Evolutionary conservation across 2,888 invertebrate species (phyloP).

Genomic region (Geophilus truncorum): DNA sequence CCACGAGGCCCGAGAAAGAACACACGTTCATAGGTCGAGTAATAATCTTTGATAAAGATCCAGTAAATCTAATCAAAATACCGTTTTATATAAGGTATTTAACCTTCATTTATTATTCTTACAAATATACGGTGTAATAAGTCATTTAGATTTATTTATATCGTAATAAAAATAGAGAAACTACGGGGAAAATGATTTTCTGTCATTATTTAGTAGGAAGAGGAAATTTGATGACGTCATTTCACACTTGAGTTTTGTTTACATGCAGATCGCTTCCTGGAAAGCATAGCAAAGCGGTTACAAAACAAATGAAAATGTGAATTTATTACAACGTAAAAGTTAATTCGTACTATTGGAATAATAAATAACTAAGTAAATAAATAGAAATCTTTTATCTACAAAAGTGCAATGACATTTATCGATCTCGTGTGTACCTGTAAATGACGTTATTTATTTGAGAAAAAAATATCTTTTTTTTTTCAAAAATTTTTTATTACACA

Average conservation of each 20-base stretch:
- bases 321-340: neutral
- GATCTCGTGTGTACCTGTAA: neutral
- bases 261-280: neutral
- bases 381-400: neutral
- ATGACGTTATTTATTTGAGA: neutral
- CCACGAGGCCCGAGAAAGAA: neutral
- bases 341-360: too few relatives aligned
- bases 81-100: neutral
- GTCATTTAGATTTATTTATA: too few relatives aligned
- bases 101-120: neutral
- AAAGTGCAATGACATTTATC: constrained; percentile 14
- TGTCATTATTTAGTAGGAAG: too few relatives aligned
- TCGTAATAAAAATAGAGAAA: too few relatives aligned
- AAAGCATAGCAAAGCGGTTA: neutral
- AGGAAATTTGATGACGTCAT: neutral
- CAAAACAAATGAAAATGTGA: neutral
- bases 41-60: constrained; percentile 12
- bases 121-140: neutral
- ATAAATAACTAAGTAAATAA: neutral
- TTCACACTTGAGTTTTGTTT: neutral
- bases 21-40: constrained; percentile 20
- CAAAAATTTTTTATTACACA: too few relatives aligned
- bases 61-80: neutral
- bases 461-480: neutral
- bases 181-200: too few relatives aligned